Evolutionary conservation across 2,113 vertebrate species (phyloP), one percentile per base, ranked within the genome.

Genomic region (Lophochroa leadbeateri): DNA sequence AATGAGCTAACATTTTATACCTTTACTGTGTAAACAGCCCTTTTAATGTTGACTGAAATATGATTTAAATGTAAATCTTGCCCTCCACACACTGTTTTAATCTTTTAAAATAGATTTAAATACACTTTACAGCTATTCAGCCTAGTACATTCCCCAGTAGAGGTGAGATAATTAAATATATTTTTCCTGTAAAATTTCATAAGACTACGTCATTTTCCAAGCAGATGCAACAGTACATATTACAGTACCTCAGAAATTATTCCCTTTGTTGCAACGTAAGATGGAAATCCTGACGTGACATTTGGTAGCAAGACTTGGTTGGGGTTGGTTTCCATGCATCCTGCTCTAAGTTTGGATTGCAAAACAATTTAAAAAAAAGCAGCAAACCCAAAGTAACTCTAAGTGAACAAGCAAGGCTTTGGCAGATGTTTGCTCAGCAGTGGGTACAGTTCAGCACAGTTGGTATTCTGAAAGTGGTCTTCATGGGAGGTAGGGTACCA

Each of bases 1-100:
- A 97, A 97, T 91, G 25, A 89, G 90, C 65, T 92, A 96, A 95
- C 68, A 97, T 94, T 97, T 97, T 94, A 97, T 94, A 95, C 75
- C 12, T 15, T 94, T 58, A 63, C 60, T 95, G 33, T 90, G 86
- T 96, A 98, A 97, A 96, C 88, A 94, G 77, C 78, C 95, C 87
- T 49, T 95, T 96, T 96, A 95, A 96, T 24, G 55, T 83, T 96
- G 93, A 92, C 60, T 97, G 91, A 95, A 96, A 92, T 77, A 92
- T 35, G 53, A 78, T 63, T 96, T 97, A 71, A 97, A 96, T 95
- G 91, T 96, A 91, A 74, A 91, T 94, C 55, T 94, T 37, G 28
- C 27, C 33, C 19, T 69, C 33, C 6, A 7, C 12, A 43, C 11
- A 70, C 41, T 64, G 52, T 94, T 87, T 86, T 78, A 82, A 92